Evolutionary conservation across 2,113 vertebrate species (phyloP).

Genomic region (Rhagologus leucostigma): DNA sequence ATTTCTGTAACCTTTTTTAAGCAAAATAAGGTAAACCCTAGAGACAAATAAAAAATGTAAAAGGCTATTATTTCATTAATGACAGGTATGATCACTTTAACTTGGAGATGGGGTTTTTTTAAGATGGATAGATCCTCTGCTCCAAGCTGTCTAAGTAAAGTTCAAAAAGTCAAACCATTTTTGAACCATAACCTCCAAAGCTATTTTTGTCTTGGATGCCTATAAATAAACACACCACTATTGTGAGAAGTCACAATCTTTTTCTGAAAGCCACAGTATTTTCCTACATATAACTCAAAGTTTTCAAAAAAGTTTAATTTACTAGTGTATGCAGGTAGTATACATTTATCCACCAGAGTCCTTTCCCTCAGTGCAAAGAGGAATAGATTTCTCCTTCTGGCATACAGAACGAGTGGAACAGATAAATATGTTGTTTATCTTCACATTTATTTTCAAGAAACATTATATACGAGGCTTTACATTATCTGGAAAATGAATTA

Average conservation of each 20-base stretch:
- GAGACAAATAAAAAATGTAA: background rate
- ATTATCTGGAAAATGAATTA: constrained; percentile 34
- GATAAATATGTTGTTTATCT: background rate
- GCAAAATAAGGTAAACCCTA: background rate
- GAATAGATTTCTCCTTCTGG: background rate
- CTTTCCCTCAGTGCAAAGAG: background rate
- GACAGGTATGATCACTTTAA: background rate
- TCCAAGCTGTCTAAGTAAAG: background rate
- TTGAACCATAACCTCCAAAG: background rate
- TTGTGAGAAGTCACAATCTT: background rate
- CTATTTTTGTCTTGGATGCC: background rate
- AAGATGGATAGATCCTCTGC: background rate
- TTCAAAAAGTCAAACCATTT: background rate
- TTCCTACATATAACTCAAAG: background rate
- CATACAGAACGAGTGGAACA: background rate
- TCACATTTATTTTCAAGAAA: background rate
- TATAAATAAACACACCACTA: background rate
- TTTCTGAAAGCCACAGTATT: background rate
- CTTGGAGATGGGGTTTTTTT: background rate
- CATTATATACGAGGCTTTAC: background rate
- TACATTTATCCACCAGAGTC: background rate
- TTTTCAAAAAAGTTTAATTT: background rate
- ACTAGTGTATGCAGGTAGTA: background rate
- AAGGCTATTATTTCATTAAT: background rate
- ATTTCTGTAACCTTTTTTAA: background rate